Evolutionary conservation across 2,888 invertebrate species (phyloP), one percentile per base, ranked within the genome.

Genomic region (Gymnocheta viridis): DNA sequence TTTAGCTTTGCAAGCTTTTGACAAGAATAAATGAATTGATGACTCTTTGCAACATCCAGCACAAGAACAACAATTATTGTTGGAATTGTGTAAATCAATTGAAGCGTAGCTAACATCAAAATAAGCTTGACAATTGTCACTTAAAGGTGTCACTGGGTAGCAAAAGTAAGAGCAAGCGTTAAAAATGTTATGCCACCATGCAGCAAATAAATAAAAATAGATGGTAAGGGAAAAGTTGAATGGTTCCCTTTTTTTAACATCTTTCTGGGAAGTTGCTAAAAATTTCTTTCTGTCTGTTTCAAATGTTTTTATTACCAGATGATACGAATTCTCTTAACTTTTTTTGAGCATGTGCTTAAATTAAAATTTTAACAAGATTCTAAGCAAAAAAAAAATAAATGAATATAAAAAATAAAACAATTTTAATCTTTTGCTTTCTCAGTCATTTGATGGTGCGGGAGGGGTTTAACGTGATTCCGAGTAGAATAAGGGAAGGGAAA

Each of bases 101-200:
- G 81, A 78, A 78, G 84, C 81, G 69, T 69, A 73, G 69, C 84
- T 84, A 84, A 84, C 81, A 81, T 49, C 56, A 84, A 84, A 84
- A 84, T 84, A 84, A 84, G 84, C 84, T 73, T 81, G 51, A 81
- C 62, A 78, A 84, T 84, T 84, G 84, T 84, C 77, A 84, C 81
- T 73, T 77, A 51, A 84, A 84, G 81, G 81, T 84, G 84, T 81
- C 84, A 81, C 58, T 22, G 44, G 22, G 41, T 38, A 22, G 22
- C 54, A 76, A 19, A 62, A 27, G 19, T 19, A 62, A 58, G 22
- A 49, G 38, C 69, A 51, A 56, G 22, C 56, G 9, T 54, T 76
- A 67, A 66, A 56, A 60, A 27, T 51, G 19, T 51, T 67, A 17
- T 38, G 60, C 19, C 54, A 32, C 10, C 51, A 47, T 9, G 27